Evolutionary conservation across 1,140 invertebrate genomes (phyloP).

Genomic region (Agrypnia vestita): DNA sequence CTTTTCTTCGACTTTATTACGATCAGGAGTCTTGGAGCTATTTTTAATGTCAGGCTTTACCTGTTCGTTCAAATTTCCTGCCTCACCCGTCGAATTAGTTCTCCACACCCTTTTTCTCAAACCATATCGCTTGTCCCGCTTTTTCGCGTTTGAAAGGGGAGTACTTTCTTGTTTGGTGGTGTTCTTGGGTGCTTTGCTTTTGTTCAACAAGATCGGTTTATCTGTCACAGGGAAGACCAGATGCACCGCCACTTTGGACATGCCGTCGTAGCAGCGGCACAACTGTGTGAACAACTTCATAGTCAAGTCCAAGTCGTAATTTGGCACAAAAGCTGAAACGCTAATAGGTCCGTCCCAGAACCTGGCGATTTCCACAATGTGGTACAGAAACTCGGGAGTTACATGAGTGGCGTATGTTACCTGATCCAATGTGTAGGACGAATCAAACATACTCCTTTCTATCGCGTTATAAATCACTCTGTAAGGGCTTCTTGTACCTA

Average conservation of each 20-base stretch:
- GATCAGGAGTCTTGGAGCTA: not conserved
- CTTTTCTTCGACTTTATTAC: not conserved
- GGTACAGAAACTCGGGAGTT: slow-evolving; percentile 82
- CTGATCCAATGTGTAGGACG: slow-evolving; percentile 66
- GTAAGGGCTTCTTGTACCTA: slow-evolving; percentile 74
- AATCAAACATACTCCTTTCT: slow-evolving; percentile 65
- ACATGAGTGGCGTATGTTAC: slow-evolving; percentile 84
- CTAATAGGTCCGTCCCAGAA: slow-evolving; percentile 84
- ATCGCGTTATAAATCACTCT: slow-evolving; percentile 79
- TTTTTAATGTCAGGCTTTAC: not conserved
- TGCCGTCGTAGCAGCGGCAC: slow-evolving; percentile 77
- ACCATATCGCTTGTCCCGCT: no score
- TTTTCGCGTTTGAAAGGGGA: not conserved
- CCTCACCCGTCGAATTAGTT: not conserved
- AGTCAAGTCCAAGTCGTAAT: slow-evolving; percentile 77
- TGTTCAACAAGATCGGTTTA: slow-evolving; percentile 62
- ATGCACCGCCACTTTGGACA: slow-evolving; percentile 82
- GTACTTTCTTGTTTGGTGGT: no score
- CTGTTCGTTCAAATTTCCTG: not conserved
- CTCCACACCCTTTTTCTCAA: not conserved
- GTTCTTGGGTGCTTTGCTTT: not conserved
- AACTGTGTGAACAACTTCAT: slow-evolving; percentile 77
- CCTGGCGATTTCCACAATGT: slow-evolving; percentile 79
- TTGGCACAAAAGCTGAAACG: slow-evolving; percentile 81
- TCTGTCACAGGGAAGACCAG: slow-evolving; percentile 75